Conservation (phyloP, 2,113 vertebrate species). For the Apistogramma diplotaenia region DNA sequence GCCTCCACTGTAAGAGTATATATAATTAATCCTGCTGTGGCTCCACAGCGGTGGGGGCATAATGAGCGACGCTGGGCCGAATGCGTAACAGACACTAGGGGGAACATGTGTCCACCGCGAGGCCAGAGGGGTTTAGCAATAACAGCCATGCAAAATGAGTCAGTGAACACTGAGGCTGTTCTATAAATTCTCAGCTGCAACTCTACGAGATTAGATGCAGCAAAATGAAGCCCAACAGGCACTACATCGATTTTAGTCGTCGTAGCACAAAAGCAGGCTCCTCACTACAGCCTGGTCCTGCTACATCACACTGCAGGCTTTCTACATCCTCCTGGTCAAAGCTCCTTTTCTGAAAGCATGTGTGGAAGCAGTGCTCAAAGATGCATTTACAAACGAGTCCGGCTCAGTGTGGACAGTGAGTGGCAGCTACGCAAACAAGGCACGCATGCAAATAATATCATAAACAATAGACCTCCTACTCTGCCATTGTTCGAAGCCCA, state of each 20-base stretch:
- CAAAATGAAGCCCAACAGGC: neutral
- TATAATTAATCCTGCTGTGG: neutral
- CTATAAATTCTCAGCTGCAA: neutral
- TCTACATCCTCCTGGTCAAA: neutral
- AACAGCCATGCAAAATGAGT: neutral
- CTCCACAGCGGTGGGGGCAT: neutral
- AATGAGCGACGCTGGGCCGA: neutral
- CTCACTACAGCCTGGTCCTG: neutral
- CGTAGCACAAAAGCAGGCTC: neutral
- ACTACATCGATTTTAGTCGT: neutral
- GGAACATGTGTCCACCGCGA: neutral
- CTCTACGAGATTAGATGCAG: neutral
- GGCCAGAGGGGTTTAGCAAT: neutral
- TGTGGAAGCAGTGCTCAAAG: neutral
- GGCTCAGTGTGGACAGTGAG: neutral
- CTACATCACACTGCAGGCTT: neutral
- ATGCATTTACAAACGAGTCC: neutral
- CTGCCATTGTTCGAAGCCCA: conserved; percentile 9
- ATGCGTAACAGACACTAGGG: neutral
- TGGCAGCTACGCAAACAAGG: conserved; percentile 17
- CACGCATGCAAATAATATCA: conserved; percentile 31
- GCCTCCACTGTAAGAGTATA: neutral
- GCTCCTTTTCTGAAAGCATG: neutral
- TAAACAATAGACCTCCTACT: conserved; percentile 25
- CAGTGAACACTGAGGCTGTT: neutral